Evolutionary conservation across 2,888 invertebrate genomes (phyloP).

Genomic region (Scaptomyza parva): DNA sequence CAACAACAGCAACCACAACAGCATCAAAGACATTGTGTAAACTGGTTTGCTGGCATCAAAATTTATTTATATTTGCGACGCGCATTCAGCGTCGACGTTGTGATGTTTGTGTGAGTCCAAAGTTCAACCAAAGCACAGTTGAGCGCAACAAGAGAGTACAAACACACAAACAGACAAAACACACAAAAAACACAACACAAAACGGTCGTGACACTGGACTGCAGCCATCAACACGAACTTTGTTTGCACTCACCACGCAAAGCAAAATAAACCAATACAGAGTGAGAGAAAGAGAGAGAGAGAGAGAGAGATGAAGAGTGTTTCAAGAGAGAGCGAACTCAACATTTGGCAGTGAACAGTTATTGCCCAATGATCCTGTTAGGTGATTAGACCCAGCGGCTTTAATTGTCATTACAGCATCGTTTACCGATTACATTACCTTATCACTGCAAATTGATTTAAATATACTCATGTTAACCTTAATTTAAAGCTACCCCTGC

Average conservation of each 20-base stretch:
- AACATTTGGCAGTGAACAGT: no score
- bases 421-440: background rate
- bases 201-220: slow-evolving; percentile 6
- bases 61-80: slow-evolving; percentile 34
- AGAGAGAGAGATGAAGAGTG: background rate
- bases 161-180: no score
- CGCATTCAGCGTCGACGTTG: slow-evolving; percentile 9
- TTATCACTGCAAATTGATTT: background rate
- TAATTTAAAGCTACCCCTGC: background rate
- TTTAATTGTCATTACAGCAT: background rate
- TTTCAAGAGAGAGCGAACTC: background rate
- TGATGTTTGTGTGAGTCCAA: slow-evolving; percentile 48
- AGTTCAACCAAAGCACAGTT: slow-evolving; percentile 38
- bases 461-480: background rate
- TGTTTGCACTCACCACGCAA: slow-evolving; percentile 31
- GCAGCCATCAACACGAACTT: slow-evolving; percentile 38
- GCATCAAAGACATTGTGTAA: slow-evolving; percentile 34
- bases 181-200: slow-evolving; percentile 36
- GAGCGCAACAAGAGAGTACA: slow-evolving; percentile 56
- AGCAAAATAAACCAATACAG: no score
- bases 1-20: background rate
- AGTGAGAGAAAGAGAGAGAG: background rate
- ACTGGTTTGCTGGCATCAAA: slow-evolving; percentile 61
- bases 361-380: background rate
- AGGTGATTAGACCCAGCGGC: background rate